Percentiles rank a stretch among this genome's conserved stretches.
Conservation (phyloP, 2,113 vertebrate genomes). For the Phoenicopterus ruber region DNA sequence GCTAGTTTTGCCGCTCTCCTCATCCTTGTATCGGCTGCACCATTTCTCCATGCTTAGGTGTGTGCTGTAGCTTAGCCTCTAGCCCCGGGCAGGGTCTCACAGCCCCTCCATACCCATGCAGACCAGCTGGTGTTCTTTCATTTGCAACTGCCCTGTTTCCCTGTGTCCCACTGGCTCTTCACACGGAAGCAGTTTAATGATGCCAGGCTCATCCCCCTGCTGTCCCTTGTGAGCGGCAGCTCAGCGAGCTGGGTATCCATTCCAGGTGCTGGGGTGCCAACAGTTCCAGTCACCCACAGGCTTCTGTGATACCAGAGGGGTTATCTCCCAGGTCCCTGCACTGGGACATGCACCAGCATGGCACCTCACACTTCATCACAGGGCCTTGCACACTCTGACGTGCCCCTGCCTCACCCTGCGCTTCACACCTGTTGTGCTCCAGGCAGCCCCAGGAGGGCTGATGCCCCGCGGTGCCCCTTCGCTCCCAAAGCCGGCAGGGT, state of each 20-base stretch:
- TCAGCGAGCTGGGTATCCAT: neutral
- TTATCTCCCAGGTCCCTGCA: neutral
- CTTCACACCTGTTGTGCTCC: neutral
- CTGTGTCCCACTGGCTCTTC: neutral
- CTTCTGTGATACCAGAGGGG: neutral
- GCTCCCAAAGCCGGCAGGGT: too few relatives aligned
- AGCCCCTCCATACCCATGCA: neutral
- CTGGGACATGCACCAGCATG: accelerated
- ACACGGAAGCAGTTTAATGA: accelerated
- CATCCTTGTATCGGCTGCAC: neutral
- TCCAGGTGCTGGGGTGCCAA: neutral
- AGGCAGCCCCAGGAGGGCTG: neutral
- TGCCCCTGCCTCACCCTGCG: neutral
- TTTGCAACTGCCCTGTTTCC: neutral
- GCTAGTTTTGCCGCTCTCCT: neutral
- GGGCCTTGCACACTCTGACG: neutral
- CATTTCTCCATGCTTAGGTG: too few relatives aligned
- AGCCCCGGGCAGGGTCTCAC: accelerated
- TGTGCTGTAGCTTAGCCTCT: neutral
- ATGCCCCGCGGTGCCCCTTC: neutral
- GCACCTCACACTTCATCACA: neutral
- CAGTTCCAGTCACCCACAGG: neutral
- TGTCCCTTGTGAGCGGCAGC: accelerated
- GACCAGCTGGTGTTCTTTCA: accelerated
- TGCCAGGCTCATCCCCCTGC: neutral